Percentiles rank a stretch among this genome's conserved stretches.
Evolutionary conservation across 1,140 invertebrate genomes (phyloP).

Genomic region (Maconellicoccus hirsutus): DNA sequence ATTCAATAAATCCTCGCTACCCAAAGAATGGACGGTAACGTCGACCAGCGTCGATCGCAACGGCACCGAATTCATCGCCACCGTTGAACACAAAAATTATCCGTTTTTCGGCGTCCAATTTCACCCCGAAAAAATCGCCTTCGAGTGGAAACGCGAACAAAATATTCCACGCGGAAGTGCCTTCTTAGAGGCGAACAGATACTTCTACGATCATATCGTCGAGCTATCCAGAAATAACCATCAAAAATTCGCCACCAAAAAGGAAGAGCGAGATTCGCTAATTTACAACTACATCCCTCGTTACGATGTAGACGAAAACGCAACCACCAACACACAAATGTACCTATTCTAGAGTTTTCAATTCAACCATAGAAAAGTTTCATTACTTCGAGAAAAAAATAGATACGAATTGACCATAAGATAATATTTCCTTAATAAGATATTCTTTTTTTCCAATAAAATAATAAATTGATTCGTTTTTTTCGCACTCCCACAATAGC

Average conservation of each 20-base stretch:
- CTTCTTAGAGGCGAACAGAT: constrained; percentile 51
- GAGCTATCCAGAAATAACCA: background rate
- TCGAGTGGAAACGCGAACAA: constrained; percentile 51
- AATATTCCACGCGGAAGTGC: constrained; percentile 47
- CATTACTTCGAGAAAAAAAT: too few relatives aligned
- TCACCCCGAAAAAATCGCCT: constrained; percentile 81
- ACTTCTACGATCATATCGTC: constrained; percentile 62
- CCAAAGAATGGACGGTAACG: background rate
- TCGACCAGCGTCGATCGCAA: constrained; percentile 31
- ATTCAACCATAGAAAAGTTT: too few relatives aligned
- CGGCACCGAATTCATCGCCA: constrained; percentile 53
- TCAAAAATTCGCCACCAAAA: background rate
- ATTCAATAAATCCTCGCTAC: background rate
- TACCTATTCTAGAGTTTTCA: too few relatives aligned
- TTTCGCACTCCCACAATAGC: too few relatives aligned
- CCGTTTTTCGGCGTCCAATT: constrained; percentile 82
- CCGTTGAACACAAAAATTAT: constrained; percentile 48
- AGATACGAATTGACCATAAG: too few relatives aligned
- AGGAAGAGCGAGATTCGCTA: background rate
- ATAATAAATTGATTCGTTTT: too few relatives aligned
- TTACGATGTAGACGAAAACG: too few relatives aligned
- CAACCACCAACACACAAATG: too few relatives aligned
- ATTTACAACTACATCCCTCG: background rate
- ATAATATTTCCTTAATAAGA: too few relatives aligned
- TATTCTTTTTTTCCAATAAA: too few relatives aligned